phyloP scores from a whole-genome alignment of 2,113 vertebrate species.

The Petrocephalus microphthalmus region DNA sequence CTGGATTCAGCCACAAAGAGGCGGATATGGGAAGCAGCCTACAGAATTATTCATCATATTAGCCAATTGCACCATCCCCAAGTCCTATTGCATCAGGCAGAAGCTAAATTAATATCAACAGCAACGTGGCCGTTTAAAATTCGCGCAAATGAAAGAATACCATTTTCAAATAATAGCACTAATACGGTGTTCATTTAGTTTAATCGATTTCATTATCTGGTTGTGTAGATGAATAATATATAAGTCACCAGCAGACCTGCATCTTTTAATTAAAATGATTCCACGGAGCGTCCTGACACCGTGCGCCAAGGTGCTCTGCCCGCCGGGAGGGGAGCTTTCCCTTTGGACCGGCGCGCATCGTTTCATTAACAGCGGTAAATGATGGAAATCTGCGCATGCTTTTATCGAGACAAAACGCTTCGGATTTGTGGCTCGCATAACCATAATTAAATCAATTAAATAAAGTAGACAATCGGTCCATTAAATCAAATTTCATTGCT shows the following conservation, averaged over 20 bases:
- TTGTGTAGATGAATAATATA: not conserved
- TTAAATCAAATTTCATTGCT: conserved; percentile 4
- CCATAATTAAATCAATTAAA: conserved; percentile 1
- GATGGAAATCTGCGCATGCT: not conserved
- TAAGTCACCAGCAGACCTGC: not conserved
- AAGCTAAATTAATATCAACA: not conserved
- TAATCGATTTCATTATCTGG: not conserved
- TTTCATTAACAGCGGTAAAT: not conserved
- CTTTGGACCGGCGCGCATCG: not conserved
- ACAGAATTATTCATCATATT: not conserved
- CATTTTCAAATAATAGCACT: not conserved
- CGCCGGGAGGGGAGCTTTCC: not conserved
- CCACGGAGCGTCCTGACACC: not conserved
- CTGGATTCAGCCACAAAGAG: not conserved
- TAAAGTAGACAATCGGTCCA: not conserved
- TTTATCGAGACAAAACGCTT: not conserved
- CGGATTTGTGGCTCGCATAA: not conserved
- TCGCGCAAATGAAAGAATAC: not conserved
- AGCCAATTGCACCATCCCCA: not conserved
- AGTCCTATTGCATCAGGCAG: not conserved
- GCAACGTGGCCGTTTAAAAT: not conserved
- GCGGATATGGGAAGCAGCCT: not conserved
- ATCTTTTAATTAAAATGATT: not conserved
- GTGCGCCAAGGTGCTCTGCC: not conserved
- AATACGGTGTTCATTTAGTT: not conserved